Conservation (phyloP, 1,140 invertebrate species). For the Heterodera schachtii region DNA sequence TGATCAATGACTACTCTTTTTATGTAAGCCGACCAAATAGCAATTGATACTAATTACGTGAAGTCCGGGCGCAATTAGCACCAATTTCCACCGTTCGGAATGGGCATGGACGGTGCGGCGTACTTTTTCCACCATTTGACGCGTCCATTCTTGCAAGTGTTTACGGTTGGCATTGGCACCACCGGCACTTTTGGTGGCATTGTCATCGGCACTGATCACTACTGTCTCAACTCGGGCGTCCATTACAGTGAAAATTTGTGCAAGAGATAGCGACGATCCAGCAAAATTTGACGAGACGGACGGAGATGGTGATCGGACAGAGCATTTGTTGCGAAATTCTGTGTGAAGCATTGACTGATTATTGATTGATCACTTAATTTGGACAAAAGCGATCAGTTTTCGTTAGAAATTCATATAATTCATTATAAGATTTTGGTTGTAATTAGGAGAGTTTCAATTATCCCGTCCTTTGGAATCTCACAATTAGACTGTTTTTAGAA, state of each 20-base stretch:
- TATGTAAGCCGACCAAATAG: no score
- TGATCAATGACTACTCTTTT: no score
- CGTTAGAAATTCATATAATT: no score
- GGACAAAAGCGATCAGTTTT: no score
- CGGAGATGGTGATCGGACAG: no score
- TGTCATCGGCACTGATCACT: no score
- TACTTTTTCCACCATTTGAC: background rate
- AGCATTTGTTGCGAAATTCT: background rate
- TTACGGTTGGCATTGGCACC: background rate
- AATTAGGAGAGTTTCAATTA: no score
- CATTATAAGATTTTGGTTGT: no score
- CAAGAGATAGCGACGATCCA: background rate
- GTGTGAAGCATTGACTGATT: background rate
- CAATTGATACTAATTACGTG: background rate
- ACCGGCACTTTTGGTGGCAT: no score
- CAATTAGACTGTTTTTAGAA: no score
- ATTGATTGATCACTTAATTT: no score
- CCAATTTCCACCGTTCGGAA: background rate
- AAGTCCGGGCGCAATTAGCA: constrained; percentile 5
- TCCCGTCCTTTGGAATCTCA: no score
- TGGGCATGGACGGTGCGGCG: background rate
- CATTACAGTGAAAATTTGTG: background rate
- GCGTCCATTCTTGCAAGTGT: background rate
- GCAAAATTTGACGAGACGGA: background rate
- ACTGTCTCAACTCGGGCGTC: background rate